These are phyloP conservation scores for Propithecus deckenii DNA, from an alignment of 2,797 vertebrate genomes.

Conservation along the genomic window DNA sequence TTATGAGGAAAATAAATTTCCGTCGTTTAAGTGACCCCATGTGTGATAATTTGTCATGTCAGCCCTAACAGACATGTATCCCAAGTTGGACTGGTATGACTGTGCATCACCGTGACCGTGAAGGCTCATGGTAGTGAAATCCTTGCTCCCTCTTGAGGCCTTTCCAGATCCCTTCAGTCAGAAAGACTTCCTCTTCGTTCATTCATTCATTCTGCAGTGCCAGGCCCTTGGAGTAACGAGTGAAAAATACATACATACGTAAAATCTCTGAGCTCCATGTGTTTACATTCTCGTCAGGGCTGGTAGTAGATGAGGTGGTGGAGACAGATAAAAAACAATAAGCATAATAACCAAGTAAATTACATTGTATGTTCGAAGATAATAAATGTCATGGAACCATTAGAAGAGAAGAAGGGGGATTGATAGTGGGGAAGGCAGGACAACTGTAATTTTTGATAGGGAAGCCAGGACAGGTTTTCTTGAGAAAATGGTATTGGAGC, in stretches of 20 bases:
- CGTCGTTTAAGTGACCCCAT: neutral
- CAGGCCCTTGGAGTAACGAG: neutral
- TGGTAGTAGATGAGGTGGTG: neutral
- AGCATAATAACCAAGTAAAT: neutral
- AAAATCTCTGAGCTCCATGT: neutral
- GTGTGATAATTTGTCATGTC: neutral
- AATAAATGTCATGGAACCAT: neutral
- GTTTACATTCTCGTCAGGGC: neutral
- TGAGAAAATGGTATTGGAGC: neutral
- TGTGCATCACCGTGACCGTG: neutral
- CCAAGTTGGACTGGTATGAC: neutral
- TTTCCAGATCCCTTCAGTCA: neutral
- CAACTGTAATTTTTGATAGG: neutral
- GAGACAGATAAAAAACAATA: neutral
- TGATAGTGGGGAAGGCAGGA: neutral
- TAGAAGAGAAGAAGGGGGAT: neutral
- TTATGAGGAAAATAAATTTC: neutral
- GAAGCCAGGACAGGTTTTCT: neutral
- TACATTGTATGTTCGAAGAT: neutral
- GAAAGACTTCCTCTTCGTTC: neutral
- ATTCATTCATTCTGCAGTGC: neutral
- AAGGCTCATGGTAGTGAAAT: neutral
- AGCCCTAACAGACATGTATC: neutral
- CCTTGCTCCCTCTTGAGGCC: neutral
- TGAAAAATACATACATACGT: neutral